phyloP scores from a whole-genome alignment of 35 echinoderm and acorn worm species.

The Apostichopus parvimensis region DNA sequence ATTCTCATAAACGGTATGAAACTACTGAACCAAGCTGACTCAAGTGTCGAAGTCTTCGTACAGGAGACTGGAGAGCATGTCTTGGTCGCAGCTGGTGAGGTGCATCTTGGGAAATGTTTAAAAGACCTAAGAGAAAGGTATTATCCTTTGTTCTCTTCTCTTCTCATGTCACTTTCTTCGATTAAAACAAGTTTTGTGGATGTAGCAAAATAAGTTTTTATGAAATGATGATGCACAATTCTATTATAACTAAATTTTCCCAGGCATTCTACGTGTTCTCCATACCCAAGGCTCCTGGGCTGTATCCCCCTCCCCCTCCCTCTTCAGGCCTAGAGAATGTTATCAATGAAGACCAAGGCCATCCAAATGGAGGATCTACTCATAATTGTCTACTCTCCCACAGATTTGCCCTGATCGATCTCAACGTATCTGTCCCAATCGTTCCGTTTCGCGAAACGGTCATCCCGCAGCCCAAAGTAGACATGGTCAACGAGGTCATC shows the following conservation, averaged over 20 bases:
- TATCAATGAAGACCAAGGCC: too few species aligned
- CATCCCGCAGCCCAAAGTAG: conserved; percentile 83
- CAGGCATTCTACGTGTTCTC: too few species aligned
- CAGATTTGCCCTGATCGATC: conserved; percentile 97
- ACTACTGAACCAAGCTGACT: conserved; percentile 94
- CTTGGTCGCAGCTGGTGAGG: conserved; percentile 91
- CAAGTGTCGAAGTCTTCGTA: conserved; percentile 81
- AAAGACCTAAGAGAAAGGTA: conserved; percentile 96
- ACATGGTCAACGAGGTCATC: conserved; percentile 99
- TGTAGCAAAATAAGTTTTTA: too few species aligned
- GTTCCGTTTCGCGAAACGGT: conserved; percentile 97
- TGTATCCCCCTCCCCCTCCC: too few species aligned
- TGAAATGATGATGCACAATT: too few species aligned
- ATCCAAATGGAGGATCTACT: too few species aligned
- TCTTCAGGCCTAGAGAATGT: too few species aligned
- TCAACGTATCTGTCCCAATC: conserved; percentile 89
- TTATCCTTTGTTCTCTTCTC: neutral
- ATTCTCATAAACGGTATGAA: conserved; percentile 80
- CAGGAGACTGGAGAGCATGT: conserved; percentile 99
- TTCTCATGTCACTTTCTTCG: neutral
- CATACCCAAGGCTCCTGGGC: too few species aligned
- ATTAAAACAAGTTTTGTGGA: too few species aligned
- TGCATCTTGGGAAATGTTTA: conserved; percentile 92
- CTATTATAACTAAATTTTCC: too few species aligned
- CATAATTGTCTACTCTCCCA: neutral